These are phyloP conservation scores for Zoanthus sociatus DNA, from an alignment of 92 coral and sea anemone species.

Conservation along the genomic window DNA sequence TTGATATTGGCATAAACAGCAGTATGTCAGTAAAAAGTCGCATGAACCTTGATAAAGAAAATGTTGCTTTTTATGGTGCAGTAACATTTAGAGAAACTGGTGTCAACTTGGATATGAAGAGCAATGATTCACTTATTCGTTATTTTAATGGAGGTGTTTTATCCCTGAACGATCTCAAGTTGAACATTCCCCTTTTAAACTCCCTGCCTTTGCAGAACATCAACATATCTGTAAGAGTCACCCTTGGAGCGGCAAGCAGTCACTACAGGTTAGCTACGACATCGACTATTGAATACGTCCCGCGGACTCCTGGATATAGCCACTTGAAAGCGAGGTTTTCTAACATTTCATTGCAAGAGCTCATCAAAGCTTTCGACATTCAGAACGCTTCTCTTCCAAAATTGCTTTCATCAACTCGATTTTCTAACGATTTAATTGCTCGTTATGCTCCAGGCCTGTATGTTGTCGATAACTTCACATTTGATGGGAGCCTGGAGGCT, in stretches of 20 bases:
- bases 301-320: constrained; percentile 74
- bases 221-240: constrained; percentile 69
- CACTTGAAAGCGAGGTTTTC: constrained; percentile 78
- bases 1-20: constrained; percentile 67
- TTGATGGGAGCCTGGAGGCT: constrained; percentile 71
- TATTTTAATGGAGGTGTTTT: constrained; percentile 75
- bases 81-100: constrained; percentile 76
- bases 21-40: constrained; percentile 74
- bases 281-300: constrained; percentile 75
- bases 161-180: constrained; percentile 74
- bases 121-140: constrained; percentile 73
- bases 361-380: constrained; percentile 80
- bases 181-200: constrained; percentile 79
- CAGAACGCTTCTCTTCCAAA: constrained; percentile 81
- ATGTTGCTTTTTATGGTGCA: constrained; percentile 78
- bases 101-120: constrained; percentile 85
- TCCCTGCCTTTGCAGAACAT: constrained; percentile 82
- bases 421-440: constrained; percentile 74
- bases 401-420: constrained; percentile 76
- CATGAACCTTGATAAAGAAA: constrained; percentile 76
- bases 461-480: constrained; percentile 56
- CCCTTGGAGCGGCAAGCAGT: constrained; percentile 78
- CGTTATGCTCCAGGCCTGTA: constrained; percentile 62
- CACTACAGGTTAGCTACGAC: constrained; percentile 69
- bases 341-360: constrained; percentile 75